Conservation (phyloP, 2,888 invertebrate genomes). For the Trachelus stipa region DNA sequence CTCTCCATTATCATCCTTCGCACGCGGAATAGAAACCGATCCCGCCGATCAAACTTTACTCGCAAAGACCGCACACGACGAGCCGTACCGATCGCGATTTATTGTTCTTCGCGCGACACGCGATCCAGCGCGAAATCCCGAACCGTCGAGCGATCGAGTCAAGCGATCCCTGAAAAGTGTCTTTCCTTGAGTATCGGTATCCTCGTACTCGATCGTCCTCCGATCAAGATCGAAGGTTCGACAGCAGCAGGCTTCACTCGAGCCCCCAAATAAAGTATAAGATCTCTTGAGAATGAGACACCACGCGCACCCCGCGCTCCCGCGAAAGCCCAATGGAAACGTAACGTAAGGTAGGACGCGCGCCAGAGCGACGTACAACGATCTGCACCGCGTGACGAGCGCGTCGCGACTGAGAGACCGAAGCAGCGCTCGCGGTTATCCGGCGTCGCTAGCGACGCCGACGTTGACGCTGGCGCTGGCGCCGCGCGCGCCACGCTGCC, state of each 20-base stretch:
- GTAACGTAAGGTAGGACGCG: constrained; percentile 1
- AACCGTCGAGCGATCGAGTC: neutral
- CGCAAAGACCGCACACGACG: neutral
- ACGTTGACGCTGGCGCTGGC: neutral
- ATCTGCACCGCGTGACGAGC: constrained; percentile 65
- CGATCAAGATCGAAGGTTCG: neutral
- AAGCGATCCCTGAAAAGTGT: neutral
- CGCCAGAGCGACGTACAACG: constrained; percentile 30
- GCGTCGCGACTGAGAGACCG: constrained; percentile 66
- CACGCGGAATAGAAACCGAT: neutral
- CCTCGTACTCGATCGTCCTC: neutral
- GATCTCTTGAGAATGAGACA: neutral
- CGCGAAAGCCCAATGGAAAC: neutral
- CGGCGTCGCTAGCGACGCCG: constrained; percentile 13
- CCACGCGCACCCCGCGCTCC: constrained; percentile 8
- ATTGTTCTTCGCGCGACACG: neutral
- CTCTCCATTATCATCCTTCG: neutral
- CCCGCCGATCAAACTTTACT: neutral
- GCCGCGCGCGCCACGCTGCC: constrained; percentile 37
- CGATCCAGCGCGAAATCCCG: neutral
- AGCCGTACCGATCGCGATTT: neutral
- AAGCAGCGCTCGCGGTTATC: constrained; percentile 51
- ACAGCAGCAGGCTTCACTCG: neutral
- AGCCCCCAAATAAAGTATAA: neutral
- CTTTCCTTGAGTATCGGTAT: neutral